phyloP scores from a whole-genome alignment of 1,140 invertebrate genomes.

The Helicoverpa zea region DNA sequence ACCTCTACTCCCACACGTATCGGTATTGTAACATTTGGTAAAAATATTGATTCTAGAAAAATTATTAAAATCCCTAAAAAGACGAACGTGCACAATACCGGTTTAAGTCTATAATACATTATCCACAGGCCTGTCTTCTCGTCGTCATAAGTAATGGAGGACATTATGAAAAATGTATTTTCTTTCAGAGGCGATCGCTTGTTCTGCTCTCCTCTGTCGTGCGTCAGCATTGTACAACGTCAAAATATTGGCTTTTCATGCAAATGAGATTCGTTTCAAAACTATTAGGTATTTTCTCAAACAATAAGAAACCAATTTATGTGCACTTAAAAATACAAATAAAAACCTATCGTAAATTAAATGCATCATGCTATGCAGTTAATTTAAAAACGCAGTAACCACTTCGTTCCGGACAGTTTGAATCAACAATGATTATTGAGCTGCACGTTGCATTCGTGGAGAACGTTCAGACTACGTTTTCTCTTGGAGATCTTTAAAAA shows the following conservation, averaged over 20 bases:
- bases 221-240: constrained; percentile 57
- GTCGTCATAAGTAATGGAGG: constrained; percentile 49
- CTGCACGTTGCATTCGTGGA: background rate
- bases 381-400: constrained; percentile 6
- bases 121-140: constrained; percentile 59
- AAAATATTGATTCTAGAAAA: background rate
- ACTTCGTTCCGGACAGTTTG: constrained; percentile 17
- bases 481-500: background rate
- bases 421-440: constrained; percentile 2
- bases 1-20: too few relatives aligned
- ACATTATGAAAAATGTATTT: constrained; percentile 73
- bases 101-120: constrained; percentile 33
- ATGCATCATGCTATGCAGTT: constrained; percentile 8
- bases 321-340: background rate
- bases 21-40: too few relatives aligned
- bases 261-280: constrained; percentile 13
- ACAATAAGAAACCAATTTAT: background rate
- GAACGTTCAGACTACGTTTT: background rate
- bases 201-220: constrained; percentile 55
- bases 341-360: background rate
- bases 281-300: background rate
- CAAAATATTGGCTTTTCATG: constrained; percentile 56
- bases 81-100: background rate
- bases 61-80: background rate
- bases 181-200: constrained; percentile 63